Percentiles rank a stretch among this genome's conserved stretches.
phyloP scores from a whole-genome alignment of 2,797 vertebrate genomes.

The Phataginus tricuspis region DNA sequence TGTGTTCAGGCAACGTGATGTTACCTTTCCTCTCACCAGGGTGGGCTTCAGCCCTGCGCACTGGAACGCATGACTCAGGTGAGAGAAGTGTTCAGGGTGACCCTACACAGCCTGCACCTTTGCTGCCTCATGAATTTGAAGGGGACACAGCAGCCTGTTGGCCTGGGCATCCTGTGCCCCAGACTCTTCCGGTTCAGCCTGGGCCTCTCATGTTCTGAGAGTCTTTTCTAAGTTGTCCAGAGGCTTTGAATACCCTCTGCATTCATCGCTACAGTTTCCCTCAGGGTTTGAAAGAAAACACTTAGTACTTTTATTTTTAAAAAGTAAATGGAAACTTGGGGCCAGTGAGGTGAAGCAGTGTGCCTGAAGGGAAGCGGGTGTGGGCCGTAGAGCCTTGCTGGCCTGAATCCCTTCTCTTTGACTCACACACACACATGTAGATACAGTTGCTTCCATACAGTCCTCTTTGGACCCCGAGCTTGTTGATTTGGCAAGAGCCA shows the following conservation, averaged over 20 bases:
- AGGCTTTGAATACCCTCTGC: background rate
- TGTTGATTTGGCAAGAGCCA: background rate
- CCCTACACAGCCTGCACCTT: background rate
- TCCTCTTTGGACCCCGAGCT: background rate
- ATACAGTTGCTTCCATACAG: background rate
- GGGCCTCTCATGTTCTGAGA: background rate
- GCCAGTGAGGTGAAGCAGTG: background rate
- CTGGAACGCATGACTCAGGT: background rate
- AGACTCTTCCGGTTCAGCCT: background rate
- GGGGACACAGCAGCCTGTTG: background rate
- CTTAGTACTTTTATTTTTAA: background rate
- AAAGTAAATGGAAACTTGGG: background rate
- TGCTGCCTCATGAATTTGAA: background rate
- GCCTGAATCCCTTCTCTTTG: background rate
- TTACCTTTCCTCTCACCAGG: background rate
- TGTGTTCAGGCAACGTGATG: background rate
- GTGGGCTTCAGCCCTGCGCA: background rate
- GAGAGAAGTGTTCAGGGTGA: background rate
- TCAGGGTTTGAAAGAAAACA: background rate
- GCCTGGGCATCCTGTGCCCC: background rate
- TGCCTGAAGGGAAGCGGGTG: background rate
- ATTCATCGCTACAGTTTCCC: background rate
- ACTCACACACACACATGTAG: fast-evolving
- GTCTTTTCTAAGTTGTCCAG: background rate
- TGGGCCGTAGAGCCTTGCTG: no score